Base-by-base conservation (phyloP, 2,113 vertebrate genomes). In the cat (Felis catus) region DNA sequence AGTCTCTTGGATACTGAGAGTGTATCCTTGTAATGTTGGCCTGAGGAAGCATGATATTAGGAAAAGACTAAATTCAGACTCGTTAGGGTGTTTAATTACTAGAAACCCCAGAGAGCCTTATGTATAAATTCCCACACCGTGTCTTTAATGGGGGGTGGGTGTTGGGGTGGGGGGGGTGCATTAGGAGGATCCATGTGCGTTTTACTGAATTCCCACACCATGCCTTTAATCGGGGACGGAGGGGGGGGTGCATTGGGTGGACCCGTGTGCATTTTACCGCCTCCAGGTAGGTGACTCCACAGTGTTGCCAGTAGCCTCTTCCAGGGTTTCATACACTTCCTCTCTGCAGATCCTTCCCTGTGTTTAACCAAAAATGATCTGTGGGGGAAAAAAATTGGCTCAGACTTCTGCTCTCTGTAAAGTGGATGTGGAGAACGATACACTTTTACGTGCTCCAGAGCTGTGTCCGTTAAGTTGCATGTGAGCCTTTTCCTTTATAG, bases 101-200 rank as follows among this genome's bases (percentile, higher is more conserved):
- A 9, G 84, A 45, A 41, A 48, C 45, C 21, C 33, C 83, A 76
- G 80, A 51, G 90, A 68, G 80, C 21, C 66, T 39, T 63, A 23
- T 23, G 58, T 68, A 21, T 29, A 25, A 58, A 51, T 63, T 12
- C 45, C 51, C 41, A 19, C 11, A 1, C 39, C 4, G 0, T 6
- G 48, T 84, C 25, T 39, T 19, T 16, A 25, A n/a, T 10, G 19
- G 21, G 19, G 21, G 5, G 58, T 7, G 65, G 29, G n/a, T 1
- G 8, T 14, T 9, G 0, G 19, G 21, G 19, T 61, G 19, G 1
- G 58, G 18, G 18, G 65, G 29, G n/a, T 1, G 8, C 8, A 0
- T 33, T 1, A 3, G 70, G n/a, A 73, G 14, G 25, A 16, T 29
- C 58, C 58, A 3, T 23, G 58, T 61, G 58, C 58, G 3, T 61